phyloP scores from a whole-genome alignment of 2,888 invertebrate genomes.

The Scaptomyza reducta region DNA sequence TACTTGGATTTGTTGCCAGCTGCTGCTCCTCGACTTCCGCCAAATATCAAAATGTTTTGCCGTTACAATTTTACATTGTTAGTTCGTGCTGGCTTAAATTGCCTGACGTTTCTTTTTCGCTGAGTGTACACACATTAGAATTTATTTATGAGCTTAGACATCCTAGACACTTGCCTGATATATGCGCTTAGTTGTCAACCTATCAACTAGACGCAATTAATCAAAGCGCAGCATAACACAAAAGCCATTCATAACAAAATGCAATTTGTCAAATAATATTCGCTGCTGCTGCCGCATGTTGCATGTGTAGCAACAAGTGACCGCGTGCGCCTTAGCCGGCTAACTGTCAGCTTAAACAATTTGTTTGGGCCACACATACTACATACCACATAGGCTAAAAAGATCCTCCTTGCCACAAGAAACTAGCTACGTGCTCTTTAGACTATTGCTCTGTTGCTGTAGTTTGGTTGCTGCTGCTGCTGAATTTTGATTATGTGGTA shows the following conservation, averaged over 20 bases:
- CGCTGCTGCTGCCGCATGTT: slow-evolving; percentile 21
- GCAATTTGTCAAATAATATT: slow-evolving; percentile 79
- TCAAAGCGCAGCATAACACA: slow-evolving; percentile 50
- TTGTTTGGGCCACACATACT: slow-evolving; percentile 65
- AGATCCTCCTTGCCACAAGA: slow-evolving; percentile 34
- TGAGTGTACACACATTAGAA: slow-evolving; percentile 2
- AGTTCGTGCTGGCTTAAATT: slow-evolving; percentile 43
- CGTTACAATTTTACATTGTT: slow-evolving; percentile 67
- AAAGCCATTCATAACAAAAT: slow-evolving; percentile 70
- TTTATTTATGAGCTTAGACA: slow-evolving; percentile 1
- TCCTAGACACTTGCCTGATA: slow-evolving; percentile 26
- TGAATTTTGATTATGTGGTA: slow-evolving; percentile 80
- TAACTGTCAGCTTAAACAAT: slow-evolving; percentile 80
- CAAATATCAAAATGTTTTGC: slow-evolving; percentile 60
- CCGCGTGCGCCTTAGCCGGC: slow-evolving; percentile 52
- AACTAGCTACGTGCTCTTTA: slow-evolving; percentile 59
- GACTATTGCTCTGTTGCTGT: slow-evolving; percentile 34
- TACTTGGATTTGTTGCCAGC: slow-evolving; percentile 53
- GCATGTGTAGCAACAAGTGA: slow-evolving; percentile 68
- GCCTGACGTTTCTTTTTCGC: slow-evolving; percentile 17
- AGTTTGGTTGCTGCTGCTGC: slow-evolving; percentile 32
- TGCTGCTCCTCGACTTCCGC: slow-evolving; percentile 23
- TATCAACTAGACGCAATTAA: slow-evolving; percentile 70
- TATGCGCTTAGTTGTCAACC: slow-evolving; percentile 67
- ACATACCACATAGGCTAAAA: slow-evolving; percentile 19